A percentile compares a stretch with the other conserved stretches of the same genome.
These are phyloP conservation scores for Brachionus manjavacas DNA, from an alignment of 1,140 invertebrate species.

Conservation along the genomic window DNA sequence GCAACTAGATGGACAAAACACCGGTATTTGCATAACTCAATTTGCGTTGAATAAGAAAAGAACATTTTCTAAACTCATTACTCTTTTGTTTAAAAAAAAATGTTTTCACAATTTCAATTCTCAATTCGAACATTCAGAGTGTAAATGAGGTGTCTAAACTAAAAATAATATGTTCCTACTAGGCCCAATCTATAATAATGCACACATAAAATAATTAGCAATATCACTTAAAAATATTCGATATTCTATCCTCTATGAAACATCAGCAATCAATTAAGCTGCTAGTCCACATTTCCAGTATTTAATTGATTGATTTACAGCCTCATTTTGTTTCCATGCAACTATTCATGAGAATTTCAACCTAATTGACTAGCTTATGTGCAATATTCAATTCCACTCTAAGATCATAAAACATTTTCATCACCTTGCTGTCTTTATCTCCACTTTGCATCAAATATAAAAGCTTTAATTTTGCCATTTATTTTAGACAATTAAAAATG, in stretches of 20 bases:
- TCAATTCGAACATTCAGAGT: neutral
- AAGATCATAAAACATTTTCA: constrained; percentile 2
- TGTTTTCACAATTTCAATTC: neutral
- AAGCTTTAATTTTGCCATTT: neutral
- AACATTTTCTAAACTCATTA: constrained; percentile 11
- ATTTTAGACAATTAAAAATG: neutral
- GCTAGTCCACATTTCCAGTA: neutral
- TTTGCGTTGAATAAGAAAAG: neutral
- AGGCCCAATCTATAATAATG: constrained; percentile 2
- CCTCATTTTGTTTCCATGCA: neutral
- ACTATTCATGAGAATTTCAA: neutral
- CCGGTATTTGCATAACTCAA: neutral
- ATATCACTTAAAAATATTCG: constrained; percentile 24
- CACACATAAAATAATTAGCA: constrained; percentile 28
- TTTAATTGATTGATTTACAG: constrained; percentile 27
- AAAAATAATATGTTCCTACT: constrained; percentile 30
- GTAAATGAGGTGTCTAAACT: constrained; percentile 27
- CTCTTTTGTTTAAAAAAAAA: neutral
- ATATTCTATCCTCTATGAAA: neutral
- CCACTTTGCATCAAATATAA: neutral
- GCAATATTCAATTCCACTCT: neutral
- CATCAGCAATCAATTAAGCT: constrained; percentile 25
- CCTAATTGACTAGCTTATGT: constrained; percentile 19
- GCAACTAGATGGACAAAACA: neutral
- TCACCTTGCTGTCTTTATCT: neutral